Percentiles rank a stretch among this genome's conserved stretches.
Conservation (phyloP, 2,797 vertebrate species). For the Babyrousa celebensis region DNA sequence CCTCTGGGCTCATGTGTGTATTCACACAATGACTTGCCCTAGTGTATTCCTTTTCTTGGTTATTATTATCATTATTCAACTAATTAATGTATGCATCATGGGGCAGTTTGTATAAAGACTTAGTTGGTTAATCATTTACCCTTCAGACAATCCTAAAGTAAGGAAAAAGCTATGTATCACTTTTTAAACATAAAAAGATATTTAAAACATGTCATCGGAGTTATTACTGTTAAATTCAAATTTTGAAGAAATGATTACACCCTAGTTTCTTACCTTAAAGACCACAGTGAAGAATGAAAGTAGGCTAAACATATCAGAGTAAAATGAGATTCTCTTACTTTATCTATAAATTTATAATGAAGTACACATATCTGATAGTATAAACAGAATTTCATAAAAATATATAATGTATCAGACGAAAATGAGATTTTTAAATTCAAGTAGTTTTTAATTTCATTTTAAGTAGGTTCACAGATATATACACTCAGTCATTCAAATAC, state of each 20-base stretch:
- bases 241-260: neutral
- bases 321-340: neutral
- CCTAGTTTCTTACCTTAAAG: neutral
- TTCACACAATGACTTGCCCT: neutral
- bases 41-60: neutral
- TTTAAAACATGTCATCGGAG: neutral
- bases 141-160: neutral
- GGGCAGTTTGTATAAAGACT: neutral
- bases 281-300: neutral
- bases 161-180: neutral
- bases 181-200: neutral
- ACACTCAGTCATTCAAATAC: neutral
- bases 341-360: neutral
- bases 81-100: neutral
- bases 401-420: neutral
- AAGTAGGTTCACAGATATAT: neutral
- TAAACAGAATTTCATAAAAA: neutral
- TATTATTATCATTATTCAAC: slow-evolving; percentile 1
- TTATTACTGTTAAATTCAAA: neutral
- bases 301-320: neutral
- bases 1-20: neutral
- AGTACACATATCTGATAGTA: neutral
- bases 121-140: slow-evolving; percentile 4
- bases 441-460: slow-evolving; percentile 23
- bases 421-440: neutral